phyloP scores from a whole-genome alignment of 2,113 vertebrate genomes.

The Cathartes aura region DNA sequence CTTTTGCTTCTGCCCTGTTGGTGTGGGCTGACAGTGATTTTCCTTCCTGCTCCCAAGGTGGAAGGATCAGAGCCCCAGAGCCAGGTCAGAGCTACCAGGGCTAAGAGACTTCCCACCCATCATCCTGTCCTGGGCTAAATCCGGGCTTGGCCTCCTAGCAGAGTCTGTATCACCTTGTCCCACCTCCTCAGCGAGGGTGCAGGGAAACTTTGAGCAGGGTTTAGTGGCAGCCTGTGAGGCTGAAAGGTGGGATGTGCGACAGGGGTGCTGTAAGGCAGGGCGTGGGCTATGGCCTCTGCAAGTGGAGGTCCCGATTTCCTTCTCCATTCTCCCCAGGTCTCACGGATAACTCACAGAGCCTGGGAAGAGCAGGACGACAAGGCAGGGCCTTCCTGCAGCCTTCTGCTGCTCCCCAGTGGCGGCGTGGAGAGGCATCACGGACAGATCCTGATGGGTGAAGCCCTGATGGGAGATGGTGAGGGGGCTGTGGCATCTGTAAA shows the following conservation, averaged over 20 bases:
- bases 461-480: neutral
- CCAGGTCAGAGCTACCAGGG: neutral
- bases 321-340: fast-evolving
- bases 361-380: neutral
- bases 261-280: neutral
- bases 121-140: neutral
- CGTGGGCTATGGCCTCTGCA: neutral
- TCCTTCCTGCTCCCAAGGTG: neutral
- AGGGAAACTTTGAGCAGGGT: neutral
- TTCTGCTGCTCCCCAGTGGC: constrained; percentile 51
- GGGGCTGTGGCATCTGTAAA: neutral
- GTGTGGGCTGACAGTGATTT: neutral
- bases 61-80: neutral
- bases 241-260: neutral
- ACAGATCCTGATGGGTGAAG: neutral
- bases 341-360: fast-evolving
- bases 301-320: neutral
- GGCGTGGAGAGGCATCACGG: neutral
- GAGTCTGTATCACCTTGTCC: neutral
- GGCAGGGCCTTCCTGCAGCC: neutral
- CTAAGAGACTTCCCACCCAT: neutral
- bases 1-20: neutral
- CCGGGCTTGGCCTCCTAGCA: neutral
- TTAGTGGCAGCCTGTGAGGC: neutral
- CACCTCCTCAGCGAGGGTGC: neutral